Evolutionary conservation across 2,797 vertebrate species (phyloP).

Genomic region (Gambusia yucatana): DNA sequence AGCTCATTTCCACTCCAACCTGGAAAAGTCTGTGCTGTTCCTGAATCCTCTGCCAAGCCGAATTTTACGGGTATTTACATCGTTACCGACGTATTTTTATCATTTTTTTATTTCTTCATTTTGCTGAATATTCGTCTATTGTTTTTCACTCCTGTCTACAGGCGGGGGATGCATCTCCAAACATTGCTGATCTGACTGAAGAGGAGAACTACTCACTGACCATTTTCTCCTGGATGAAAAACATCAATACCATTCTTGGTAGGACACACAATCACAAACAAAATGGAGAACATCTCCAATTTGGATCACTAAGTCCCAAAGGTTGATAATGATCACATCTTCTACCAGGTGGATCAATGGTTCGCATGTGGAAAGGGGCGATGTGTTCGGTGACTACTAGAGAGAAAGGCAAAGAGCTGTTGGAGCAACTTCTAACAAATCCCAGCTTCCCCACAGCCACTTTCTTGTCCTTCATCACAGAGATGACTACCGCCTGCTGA

Average conservation of each 20-base stretch:
- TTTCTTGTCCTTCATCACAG: slow-evolving; percentile 60
- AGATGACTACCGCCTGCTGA: slow-evolving; percentile 64
- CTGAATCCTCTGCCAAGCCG: slow-evolving; percentile 80
- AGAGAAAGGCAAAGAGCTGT: slow-evolving; percentile 67
- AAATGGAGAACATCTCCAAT: slow-evolving; percentile 5
- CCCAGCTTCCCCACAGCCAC: slow-evolving; percentile 44
- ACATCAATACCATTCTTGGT: slow-evolving; percentile 76
- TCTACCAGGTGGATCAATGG: slow-evolving; percentile 53
- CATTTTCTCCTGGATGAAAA: slow-evolving; percentile 69
- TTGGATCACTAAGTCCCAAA: not conserved
- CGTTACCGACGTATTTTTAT: not conserved
- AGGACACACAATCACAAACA: slow-evolving; percentile 18
- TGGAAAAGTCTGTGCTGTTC: slow-evolving; percentile 63
- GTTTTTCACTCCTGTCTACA: not conserved
- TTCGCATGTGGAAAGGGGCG: slow-evolving; percentile 59
- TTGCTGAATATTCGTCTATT: fast-evolving
- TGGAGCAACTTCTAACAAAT: slow-evolving; percentile 68
- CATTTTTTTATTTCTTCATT: not conserved
- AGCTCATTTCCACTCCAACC: slow-evolving; percentile 71
- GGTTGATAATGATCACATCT: not conserved
- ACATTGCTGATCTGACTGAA: slow-evolving; percentile 78
- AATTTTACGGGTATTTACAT: slow-evolving; percentile 64
- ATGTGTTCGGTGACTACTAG: slow-evolving; percentile 74
- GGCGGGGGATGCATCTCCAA: slow-evolving; percentile 65
- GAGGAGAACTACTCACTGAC: slow-evolving; percentile 83